Evolutionary conservation across 2,888 invertebrate genomes (phyloP).

Genomic region (Heliconius aoede): DNA sequence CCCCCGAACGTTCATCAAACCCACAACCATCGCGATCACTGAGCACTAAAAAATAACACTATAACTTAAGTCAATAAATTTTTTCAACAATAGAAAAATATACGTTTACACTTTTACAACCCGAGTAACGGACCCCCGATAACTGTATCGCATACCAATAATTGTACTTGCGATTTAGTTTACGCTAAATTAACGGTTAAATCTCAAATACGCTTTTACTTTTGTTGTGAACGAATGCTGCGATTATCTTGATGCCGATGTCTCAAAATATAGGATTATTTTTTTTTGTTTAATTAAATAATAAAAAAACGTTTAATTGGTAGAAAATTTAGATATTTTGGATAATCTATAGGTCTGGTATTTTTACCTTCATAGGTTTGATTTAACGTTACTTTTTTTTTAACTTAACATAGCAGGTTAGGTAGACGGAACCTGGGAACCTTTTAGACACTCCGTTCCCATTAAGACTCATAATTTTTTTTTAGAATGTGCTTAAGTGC

Average conservation of each 20-base stretch:
- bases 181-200: conserved; percentile 48
- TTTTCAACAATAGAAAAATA: conserved; percentile 6
- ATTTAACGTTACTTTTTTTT: no score
- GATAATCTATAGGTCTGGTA: not conserved
- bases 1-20: not conserved
- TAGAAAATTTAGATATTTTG: not conserved
- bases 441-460: no score
- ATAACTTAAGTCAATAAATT: not conserved
- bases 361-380: no score
- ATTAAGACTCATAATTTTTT: no score
- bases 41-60: not conserved
- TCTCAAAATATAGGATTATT: not conserved
- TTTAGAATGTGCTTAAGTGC: no score
- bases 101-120: conserved; percentile 29
- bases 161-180: conserved; percentile 48
- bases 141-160: conserved; percentile 47
- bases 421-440: no score
- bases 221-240: conserved; percentile 16
- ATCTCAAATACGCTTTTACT: conserved; percentile 35
- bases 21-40: not conserved
- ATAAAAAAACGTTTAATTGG: no score
- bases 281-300: no score
- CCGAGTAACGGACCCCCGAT: conserved; percentile 34
- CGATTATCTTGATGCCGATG: conserved; percentile 8
- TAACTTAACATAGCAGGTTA: no score